Evolutionary conservation across 2,888 invertebrate genomes (phyloP), one percentile per base, ranked within the genome.

Genomic region (Hypena proboscidalis): DNA sequence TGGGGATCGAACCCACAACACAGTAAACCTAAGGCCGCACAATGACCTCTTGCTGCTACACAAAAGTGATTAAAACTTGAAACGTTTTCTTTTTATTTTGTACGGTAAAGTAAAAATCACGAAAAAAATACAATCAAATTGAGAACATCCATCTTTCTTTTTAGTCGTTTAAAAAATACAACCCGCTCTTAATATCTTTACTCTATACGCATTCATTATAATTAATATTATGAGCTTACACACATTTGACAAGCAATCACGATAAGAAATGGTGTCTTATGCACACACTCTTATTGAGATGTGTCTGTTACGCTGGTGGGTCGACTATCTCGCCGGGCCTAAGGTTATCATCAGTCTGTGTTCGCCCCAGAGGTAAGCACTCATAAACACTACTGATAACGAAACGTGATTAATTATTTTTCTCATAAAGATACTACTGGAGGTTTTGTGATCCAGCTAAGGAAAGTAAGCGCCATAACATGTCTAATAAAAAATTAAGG

Each of bases 271-370:
- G 4, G 11, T 6, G 8, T 11, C 8, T 17, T 20, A 10, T 30
- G 31, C 34, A 11, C 8, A 17, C n/a, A 20, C 2, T 22, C 8
- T 35, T 23, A 54, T 13, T 19, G 33, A 55, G 43, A 49, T 51
- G 56, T 58, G 64, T 46, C 48, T 52, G 47, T 57, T 57, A 45
- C 53, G 57, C 58, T 54, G 48, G 53, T 54, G 17, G 40, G 45
- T 29, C 45, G 36, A 35, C 61, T 71, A 69, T 69, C 72, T 47
- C 38, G 34, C 38, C 39, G 50, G 38, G 60, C 41, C 41, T 49
- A 50, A 57, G 70, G 71, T 70, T 70, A 70, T 70, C 70, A 48
- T 31, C 7, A 29, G 30, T 36, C 42, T 8, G 13, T 29, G 22
- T 30, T 19, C 19, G 30, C 42, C 54, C 27, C 37, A 40, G 42